Evolutionary conservation across 2,113 vertebrate genomes (phyloP), one percentile per base, ranked within the genome.

Genomic region (Danionella cerebrum): DNA sequence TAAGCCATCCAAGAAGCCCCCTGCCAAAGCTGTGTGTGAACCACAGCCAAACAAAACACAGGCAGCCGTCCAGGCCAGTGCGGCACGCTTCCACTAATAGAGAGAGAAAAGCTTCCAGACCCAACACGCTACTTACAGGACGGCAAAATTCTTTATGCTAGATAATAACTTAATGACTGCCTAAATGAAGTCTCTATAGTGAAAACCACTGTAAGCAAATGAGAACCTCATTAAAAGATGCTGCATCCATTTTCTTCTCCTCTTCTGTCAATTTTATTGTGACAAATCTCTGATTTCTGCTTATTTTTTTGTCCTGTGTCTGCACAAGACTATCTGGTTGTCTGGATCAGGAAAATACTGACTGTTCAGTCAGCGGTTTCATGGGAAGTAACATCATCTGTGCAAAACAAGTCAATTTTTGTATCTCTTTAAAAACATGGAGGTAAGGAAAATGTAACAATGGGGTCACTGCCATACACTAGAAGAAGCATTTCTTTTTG

Each of bases 1-100:
- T 87, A 90, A 83, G 84, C 83, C 80, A 83, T 93, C 90, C 90
- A 89, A 86, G 86, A 71, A 86, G 84, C 79, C 83, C 74, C 77
- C 86, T 89, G 93, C 91, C 92, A 93, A 90, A 86, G 82, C 88
- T 77, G 85, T 81, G 81, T 86, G 84, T 85, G 89, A 89, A 85
- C 78, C 64, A 80, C 83, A 87, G 91, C 93, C 94, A 95, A 94
- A 92, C 88, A 89, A 91, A 94, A 95, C 91, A 95, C 89, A 87
- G 90, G 90, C 91, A 84, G 68, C 83, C 80, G 88, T 90, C 93
- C 93, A 89, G 90, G 70, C 85, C 80, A 85, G 86, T 87, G 85
- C 90, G 82, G 90, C 90, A 85, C 89, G 81, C 91, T 93, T 87
- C 91, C 91, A 89, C 92, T 92, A 88, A 91, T 82, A 90, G 88